Conservation (phyloP, 1,140 invertebrate species). For the Paraescarpia echinospica region DNA sequence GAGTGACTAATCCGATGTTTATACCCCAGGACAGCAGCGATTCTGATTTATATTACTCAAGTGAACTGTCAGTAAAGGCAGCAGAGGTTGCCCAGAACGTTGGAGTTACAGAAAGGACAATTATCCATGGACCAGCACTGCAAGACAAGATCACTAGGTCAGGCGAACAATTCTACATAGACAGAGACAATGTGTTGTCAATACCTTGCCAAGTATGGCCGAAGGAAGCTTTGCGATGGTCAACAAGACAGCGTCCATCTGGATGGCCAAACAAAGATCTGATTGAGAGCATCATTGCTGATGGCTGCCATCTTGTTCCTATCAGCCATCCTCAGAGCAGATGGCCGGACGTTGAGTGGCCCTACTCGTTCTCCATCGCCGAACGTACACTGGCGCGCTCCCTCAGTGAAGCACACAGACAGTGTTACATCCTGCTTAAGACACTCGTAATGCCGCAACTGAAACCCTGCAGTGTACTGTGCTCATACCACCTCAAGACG, state of each 20-base stretch:
- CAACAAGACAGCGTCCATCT: neutral
- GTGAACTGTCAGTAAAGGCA: neutral
- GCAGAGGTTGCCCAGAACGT: neutral
- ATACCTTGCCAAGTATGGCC: slow-evolving; percentile 10
- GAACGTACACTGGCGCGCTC: neutral
- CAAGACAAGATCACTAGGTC: neutral
- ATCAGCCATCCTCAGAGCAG: neutral
- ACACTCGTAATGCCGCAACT: neutral
- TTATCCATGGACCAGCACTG: neutral
- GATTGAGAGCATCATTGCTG: neutral
- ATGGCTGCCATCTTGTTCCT: slow-evolving; percentile 9
- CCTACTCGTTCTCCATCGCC: slow-evolving; percentile 7
- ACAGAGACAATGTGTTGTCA: slow-evolving; percentile 6
- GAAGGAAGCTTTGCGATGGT: neutral
- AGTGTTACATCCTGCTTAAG: slow-evolving; percentile 17
- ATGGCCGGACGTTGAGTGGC: neutral
- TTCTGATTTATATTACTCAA: neutral
- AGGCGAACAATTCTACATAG: neutral
- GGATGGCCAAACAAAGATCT: slow-evolving; percentile 7
- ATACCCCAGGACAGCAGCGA: neutral
- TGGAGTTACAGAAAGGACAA: neutral
- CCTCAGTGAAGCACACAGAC: neutral
- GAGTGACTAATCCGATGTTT: neutral
- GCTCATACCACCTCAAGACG: slow-evolving; percentile 13
- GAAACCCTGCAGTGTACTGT: neutral